phyloP scores from a whole-genome alignment of 1,140 invertebrate genomes.

The Zeugodacus cucurbitae region DNA sequence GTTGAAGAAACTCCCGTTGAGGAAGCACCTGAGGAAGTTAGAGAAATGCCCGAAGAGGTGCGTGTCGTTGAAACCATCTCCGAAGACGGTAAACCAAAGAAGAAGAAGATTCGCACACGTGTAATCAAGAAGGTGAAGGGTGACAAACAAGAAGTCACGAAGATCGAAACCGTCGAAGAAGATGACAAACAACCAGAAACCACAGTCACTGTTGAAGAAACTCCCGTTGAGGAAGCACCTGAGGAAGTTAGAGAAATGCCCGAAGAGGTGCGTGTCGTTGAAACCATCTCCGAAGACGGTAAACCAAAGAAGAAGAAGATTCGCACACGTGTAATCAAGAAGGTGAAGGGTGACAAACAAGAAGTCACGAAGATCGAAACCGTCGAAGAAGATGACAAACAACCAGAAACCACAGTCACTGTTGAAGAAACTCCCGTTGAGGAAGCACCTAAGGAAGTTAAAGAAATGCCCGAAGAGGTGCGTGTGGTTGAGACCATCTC shows the following conservation, averaged over 20 bases:
- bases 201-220: slow-evolving; percentile 51
- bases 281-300: slow-evolving; percentile 54
- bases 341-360: slow-evolving; percentile 55
- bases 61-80: slow-evolving; percentile 48
- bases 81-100: slow-evolving; percentile 48
- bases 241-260: slow-evolving; percentile 59
- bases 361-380: slow-evolving; percentile 58
- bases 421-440: slow-evolving; percentile 46
- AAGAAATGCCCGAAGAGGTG: slow-evolving; percentile 41
- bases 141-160: slow-evolving; percentile 62
- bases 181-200: slow-evolving; percentile 51
- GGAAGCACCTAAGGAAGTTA: background rate
- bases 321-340: slow-evolving; percentile 60
- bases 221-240: slow-evolving; percentile 46
- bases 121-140: slow-evolving; percentile 50
- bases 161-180: slow-evolving; percentile 57
- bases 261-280: slow-evolving; percentile 58
- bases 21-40: slow-evolving; percentile 63
- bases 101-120: slow-evolving; percentile 50
- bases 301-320: slow-evolving; percentile 56
- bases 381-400: slow-evolving; percentile 59
- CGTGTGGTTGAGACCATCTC: slow-evolving; percentile 43
- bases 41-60: slow-evolving; percentile 54
- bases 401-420: slow-evolving; percentile 52
- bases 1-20: slow-evolving; percentile 40